phyloP scores from a whole-genome alignment of 2,113 vertebrate species.

The Xenus cinereus region DNA sequence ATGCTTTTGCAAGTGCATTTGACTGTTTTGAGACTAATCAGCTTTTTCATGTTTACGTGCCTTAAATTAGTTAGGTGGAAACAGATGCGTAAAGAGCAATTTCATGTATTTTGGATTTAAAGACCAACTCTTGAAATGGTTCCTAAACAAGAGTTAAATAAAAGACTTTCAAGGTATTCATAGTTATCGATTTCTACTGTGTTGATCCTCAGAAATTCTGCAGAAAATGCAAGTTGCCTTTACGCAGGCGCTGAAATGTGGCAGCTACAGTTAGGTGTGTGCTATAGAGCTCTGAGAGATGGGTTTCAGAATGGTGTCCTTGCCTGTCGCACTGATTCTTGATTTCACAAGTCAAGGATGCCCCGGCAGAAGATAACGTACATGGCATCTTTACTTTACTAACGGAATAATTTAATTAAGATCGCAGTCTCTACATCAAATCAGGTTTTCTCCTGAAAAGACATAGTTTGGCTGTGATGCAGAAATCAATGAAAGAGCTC shows the following conservation, averaged over 20 bases:
- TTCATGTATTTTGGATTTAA: not conserved
- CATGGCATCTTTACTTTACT: not conserved
- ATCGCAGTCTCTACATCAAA: not conserved
- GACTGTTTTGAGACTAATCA: not conserved
- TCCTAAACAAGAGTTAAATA: not conserved
- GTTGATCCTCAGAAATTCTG: not conserved
- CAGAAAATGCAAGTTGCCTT: not conserved
- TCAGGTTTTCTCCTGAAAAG: not conserved
- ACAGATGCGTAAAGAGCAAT: not conserved
- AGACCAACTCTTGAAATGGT: not conserved
- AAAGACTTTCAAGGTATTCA: not conserved
- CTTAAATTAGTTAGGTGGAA: not conserved
- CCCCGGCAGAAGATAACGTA: not conserved
- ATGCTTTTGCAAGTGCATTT: not conserved
- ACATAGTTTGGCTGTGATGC: not conserved
- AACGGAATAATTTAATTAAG: not conserved
- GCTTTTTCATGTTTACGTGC: not conserved
- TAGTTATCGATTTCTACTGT: not conserved
- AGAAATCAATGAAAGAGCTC: not conserved
- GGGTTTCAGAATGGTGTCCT: not conserved
- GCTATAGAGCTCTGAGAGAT: not conserved
- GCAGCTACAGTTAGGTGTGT: rapidly evolving
- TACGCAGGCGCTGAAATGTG: not conserved
- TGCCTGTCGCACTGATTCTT: not conserved
- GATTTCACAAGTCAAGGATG: not conserved